Percentiles rank a stretch among this genome's conserved stretches.
phyloP scores from a whole-genome alignment of 2,797 vertebrate species.

The Phataginus tricuspis region DNA sequence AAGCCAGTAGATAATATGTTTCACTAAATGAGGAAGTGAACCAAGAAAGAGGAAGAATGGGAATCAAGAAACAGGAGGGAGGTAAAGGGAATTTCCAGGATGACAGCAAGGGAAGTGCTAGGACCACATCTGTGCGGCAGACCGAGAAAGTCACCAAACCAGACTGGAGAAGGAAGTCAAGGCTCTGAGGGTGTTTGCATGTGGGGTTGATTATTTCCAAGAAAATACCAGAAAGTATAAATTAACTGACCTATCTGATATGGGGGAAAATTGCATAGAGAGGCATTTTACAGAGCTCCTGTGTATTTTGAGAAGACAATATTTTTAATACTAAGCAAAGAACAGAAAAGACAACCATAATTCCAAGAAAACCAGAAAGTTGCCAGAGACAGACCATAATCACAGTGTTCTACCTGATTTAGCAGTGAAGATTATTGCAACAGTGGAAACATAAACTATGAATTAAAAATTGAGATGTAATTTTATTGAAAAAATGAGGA shows the following conservation, averaged over 20 bases:
- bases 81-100: constrained; percentile 11
- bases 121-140: not conserved
- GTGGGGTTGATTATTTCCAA: not conserved
- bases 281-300: not conserved
- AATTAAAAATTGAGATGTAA: not conserved
- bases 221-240: not conserved
- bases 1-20: not conserved
- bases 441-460: not conserved
- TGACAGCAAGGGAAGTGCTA: not conserved
- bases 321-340: not conserved
- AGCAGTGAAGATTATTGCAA: not conserved
- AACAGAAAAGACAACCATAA: not conserved
- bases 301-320: not conserved
- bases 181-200: not conserved
- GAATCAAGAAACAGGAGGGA: not conserved
- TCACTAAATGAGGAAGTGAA: constrained; percentile 45
- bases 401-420: not conserved
- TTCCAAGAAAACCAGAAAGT: constrained; percentile 12
- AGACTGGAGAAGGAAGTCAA: not conserved
- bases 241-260: not conserved
- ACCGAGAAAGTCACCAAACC: not conserved
- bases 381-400: not conserved
- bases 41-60: constrained; percentile 40
- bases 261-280: not conserved
- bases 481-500: constrained; percentile 35